phyloP scores from a whole-genome alignment of 2,113 vertebrate species.

The Scalopus aquaticus region DNA sequence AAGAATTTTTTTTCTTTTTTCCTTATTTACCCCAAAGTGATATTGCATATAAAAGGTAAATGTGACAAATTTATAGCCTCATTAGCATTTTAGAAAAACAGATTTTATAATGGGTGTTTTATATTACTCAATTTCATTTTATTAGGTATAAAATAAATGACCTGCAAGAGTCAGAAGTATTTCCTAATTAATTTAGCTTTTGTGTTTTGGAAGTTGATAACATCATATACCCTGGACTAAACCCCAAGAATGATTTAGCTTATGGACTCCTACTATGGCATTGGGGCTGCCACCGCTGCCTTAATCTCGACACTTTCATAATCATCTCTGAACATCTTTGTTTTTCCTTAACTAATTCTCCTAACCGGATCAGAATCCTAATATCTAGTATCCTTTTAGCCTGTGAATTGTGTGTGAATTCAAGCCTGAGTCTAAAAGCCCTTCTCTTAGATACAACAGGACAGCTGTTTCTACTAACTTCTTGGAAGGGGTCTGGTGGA shows the following conservation, averaged over 20 bases:
- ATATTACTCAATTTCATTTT: slow-evolving; percentile 34
- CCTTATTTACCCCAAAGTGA: slow-evolving; percentile 49
- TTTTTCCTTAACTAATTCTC: not conserved
- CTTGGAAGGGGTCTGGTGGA: not conserved
- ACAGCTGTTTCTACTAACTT: not conserved
- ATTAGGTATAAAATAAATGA: slow-evolving; percentile 41
- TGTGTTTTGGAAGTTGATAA: not conserved
- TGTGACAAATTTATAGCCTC: slow-evolving; percentile 41
- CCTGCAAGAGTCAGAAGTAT: slow-evolving; percentile 19
- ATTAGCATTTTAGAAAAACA: slow-evolving; percentile 44
- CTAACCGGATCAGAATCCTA: not conserved
- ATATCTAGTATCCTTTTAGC: not conserved
- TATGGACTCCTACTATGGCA: not conserved
- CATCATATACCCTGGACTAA: not conserved
- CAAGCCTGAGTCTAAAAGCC: not conserved
- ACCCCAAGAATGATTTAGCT: slow-evolving; percentile 15
- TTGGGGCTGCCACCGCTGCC: not conserved
- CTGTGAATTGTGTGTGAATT: not conserved
- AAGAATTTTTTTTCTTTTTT: slow-evolving; percentile 52
- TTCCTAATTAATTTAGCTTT: slow-evolving; percentile 39
- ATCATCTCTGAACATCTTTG: not conserved
- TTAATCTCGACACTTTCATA: not conserved
- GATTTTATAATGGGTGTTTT: slow-evolving; percentile 18
- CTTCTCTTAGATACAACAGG: not conserved
- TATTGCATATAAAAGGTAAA: slow-evolving; percentile 34